These are phyloP conservation scores for Arrhamphus sclerolepis DNA, from an alignment of 2,797 vertebrate genomes.

Conservation along the genomic window DNA sequence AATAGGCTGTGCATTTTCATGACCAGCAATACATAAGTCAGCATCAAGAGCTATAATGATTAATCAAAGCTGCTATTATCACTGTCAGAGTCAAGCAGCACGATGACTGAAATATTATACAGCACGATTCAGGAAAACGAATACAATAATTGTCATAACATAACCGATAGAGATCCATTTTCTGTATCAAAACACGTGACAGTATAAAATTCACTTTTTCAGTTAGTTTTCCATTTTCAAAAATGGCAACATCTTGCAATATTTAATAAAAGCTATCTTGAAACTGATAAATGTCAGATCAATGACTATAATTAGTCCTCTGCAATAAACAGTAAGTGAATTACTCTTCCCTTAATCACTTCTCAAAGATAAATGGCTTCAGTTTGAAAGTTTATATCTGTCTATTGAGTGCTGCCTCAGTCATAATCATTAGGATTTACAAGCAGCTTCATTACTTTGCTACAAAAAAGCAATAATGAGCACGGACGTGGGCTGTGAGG, in stretches of 20 bases:
- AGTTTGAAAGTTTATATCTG: slow-evolving; percentile 34
- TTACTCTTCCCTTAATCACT: slow-evolving; percentile 42
- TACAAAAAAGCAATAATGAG: slow-evolving; percentile 41
- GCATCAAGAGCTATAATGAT: slow-evolving; percentile 24
- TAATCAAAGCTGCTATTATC: slow-evolving; percentile 17
- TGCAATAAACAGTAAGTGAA: slow-evolving; percentile 20
- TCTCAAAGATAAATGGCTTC: slow-evolving; percentile 23
- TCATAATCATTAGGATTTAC: slow-evolving; percentile 36
- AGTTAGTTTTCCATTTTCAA: neutral
- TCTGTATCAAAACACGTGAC: neutral
- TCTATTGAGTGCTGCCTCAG: slow-evolving; percentile 23
- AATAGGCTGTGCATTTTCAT: slow-evolving; percentile 32
- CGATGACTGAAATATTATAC: neutral
- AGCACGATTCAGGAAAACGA: neutral
- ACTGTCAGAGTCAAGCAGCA: slow-evolving; percentile 1
- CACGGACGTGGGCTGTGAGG: slow-evolving; percentile 3
- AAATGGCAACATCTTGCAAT: slow-evolving; percentile 1
- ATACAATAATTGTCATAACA: neutral
- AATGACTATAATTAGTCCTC: slow-evolving; percentile 24
- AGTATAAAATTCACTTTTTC: neutral
- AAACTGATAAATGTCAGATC: slow-evolving; percentile 12
- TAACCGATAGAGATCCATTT: neutral
- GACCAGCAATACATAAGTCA: slow-evolving; percentile 5
- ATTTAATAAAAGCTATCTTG: slow-evolving; percentile 15
- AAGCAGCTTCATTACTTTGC: slow-evolving; percentile 23